Conservation (phyloP, 2,888 invertebrate species). For the Salpingus planirostris region DNA sequence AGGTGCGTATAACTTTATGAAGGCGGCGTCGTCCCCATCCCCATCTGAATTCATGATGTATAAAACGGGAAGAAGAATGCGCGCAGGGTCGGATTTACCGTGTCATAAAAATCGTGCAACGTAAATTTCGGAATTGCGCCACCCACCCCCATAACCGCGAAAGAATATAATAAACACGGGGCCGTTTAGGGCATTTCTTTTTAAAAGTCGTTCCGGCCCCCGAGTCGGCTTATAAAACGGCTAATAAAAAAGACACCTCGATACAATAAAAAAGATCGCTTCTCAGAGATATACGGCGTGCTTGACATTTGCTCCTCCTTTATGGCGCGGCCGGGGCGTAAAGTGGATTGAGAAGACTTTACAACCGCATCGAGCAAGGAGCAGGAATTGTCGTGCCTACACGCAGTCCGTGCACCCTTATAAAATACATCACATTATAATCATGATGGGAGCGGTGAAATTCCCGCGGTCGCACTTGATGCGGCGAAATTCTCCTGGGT, state of each 20-base stretch:
- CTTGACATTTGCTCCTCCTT: slow-evolving; percentile 33
- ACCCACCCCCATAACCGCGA: slow-evolving; percentile 26
- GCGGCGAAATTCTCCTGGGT: too few species aligned
- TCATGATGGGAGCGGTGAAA: too few species aligned
- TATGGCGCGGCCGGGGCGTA: neutral
- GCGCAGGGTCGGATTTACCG: neutral
- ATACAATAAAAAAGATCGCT: slow-evolving; percentile 33
- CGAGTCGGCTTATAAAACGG: slow-evolving; percentile 34
- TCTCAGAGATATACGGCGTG: slow-evolving; percentile 24
- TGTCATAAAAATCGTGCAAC: slow-evolving; percentile 15
- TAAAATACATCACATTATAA: too few species aligned
- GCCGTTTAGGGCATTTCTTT: slow-evolving; percentile 33
- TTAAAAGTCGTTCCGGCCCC: slow-evolving; percentile 33
- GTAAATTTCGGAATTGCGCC: slow-evolving; percentile 32
- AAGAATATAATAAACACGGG: slow-evolving; percentile 36
- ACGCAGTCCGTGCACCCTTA: too few species aligned
- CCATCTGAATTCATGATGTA: neutral
- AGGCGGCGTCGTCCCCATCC: neutral
- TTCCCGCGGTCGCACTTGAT: too few species aligned
- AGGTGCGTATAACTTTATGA: slow-evolving; percentile 2
- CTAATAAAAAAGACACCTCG: slow-evolving; percentile 35
- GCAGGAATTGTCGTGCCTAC: too few species aligned
- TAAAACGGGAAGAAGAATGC: too few species aligned
- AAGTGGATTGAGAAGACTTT: too few species aligned
- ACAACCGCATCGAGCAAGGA: too few species aligned